Conservation (phyloP, 1,140 invertebrate species). For the Thaumatotibia leucotreta region DNA sequence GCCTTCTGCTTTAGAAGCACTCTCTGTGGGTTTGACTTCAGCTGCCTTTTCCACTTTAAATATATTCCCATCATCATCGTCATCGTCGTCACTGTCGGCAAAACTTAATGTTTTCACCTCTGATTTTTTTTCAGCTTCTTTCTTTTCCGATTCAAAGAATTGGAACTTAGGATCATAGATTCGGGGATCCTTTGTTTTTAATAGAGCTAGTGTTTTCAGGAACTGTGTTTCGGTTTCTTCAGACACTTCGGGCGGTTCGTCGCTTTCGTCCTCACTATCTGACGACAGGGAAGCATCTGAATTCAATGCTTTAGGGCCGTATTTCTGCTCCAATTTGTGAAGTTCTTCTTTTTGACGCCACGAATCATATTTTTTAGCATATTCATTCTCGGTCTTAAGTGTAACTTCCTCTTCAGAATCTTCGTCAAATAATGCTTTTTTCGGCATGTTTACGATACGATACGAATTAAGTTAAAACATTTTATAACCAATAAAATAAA, state of each 20-base stretch:
- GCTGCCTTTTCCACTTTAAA: conserved; percentile 67
- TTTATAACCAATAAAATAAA: conserved; percentile 7
- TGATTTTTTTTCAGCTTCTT: conserved; percentile 44
- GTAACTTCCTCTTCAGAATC: conserved; percentile 68
- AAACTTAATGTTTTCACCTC: conserved; percentile 58
- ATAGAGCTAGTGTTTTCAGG: conserved; percentile 87
- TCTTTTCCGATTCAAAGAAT: conserved; percentile 82
- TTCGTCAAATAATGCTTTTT: conserved; percentile 59
- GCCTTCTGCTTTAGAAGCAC: conserved; percentile 15
- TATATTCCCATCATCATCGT: conserved; percentile 52
- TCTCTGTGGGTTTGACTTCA: conserved; percentile 28
- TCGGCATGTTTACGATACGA: conserved; percentile 41
- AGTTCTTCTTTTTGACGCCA: conserved; percentile 91
- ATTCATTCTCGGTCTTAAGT: conserved; percentile 86
- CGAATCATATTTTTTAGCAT: conserved; percentile 88
- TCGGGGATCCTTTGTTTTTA: conserved; percentile 92
- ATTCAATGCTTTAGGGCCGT: conserved; percentile 48
- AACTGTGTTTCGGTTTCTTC: conserved; percentile 89
- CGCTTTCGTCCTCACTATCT: conserved; percentile 66
- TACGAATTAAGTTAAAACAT: conserved; percentile 5
- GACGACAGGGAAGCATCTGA: conserved; percentile 37
- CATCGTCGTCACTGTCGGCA: conserved; percentile 61
- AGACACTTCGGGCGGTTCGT: conserved; percentile 51
- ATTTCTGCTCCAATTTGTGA: conserved; percentile 81
- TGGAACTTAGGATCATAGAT: conserved; percentile 88